Conservation (phyloP, 2,888 invertebrate species). For the Dicyrtoma fusca region DNA sequence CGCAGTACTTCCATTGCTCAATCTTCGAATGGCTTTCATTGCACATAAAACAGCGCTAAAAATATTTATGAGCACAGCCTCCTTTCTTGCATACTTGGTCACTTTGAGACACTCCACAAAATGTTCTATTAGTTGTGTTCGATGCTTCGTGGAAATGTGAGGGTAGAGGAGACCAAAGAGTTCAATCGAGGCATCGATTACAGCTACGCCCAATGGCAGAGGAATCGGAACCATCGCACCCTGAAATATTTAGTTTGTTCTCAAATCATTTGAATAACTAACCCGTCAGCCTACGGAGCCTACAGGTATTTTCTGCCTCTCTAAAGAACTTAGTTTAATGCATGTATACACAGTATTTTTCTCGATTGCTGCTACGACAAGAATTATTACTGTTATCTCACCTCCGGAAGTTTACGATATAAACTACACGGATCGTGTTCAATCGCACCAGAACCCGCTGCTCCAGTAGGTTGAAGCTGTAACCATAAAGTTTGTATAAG, state of each 20-base stretch:
- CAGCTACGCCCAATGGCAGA: constrained; percentile 91
- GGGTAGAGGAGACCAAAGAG: constrained; percentile 95
- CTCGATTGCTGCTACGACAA: no score
- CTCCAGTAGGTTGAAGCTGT: constrained; percentile 91
- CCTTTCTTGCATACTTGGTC: constrained; percentile 88
- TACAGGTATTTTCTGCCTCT: no score
- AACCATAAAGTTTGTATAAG: constrained; percentile 55
- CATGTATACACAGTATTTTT: no score
- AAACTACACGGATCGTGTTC: constrained; percentile 95
- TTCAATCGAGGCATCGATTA: constrained; percentile 90
- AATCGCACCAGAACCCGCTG: constrained; percentile 92
- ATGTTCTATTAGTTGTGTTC: constrained; percentile 96
- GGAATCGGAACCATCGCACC: constrained; percentile 72
- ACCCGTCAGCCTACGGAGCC: no score
- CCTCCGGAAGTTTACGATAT: constrained; percentile 71
- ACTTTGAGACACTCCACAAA: constrained; percentile 78
- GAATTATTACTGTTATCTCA: constrained; percentile 57
- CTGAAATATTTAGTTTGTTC: constrained; percentile 59
- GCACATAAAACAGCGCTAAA: constrained; percentile 91
- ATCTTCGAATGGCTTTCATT: constrained; percentile 82
- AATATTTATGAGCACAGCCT: constrained; percentile 94
- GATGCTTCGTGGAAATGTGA: constrained; percentile 91
- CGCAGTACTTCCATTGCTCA: constrained; percentile 62
- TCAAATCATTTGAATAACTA: no score
- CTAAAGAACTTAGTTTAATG: not conserved